phyloP scores from a whole-genome alignment of 2,888 invertebrate species.

The Callimorpha dominula region DNA sequence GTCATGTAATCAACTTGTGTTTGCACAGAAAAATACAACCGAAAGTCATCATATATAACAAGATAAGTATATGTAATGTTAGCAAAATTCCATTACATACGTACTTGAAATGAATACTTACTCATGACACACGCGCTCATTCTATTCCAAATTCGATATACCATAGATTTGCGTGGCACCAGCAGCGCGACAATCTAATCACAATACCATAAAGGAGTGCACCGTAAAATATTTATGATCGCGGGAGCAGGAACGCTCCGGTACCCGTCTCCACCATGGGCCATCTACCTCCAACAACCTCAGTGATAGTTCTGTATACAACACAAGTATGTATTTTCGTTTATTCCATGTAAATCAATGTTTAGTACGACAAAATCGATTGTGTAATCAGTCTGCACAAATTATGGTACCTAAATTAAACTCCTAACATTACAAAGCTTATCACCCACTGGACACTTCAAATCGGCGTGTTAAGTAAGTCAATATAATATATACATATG shows the following conservation, averaged over 20 bases:
- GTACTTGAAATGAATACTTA: slow-evolving; percentile 48
- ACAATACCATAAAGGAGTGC: slow-evolving; percentile 78
- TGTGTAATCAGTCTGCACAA: neutral
- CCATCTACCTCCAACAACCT: slow-evolving; percentile 59
- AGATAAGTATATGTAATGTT: slow-evolving; percentile 38
- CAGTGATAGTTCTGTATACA: slow-evolving; percentile 45
- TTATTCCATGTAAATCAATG: slow-evolving; percentile 42
- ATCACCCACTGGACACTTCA: neutral
- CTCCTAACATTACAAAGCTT: slow-evolving; percentile 8
- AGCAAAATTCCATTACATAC: slow-evolving; percentile 46
- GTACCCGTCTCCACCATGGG: slow-evolving; percentile 65
- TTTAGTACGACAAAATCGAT: slow-evolving; percentile 32
- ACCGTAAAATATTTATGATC: slow-evolving; percentile 80
- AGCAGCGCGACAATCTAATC: slow-evolving; percentile 76
- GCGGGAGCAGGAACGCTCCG: slow-evolving; percentile 74
- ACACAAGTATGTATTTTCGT: slow-evolving; percentile 40
- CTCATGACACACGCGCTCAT: slow-evolving; percentile 56
- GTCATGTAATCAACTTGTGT: slow-evolving; percentile 13
- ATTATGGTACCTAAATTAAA: neutral
- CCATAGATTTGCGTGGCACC: slow-evolving; percentile 70
- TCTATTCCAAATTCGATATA: slow-evolving; percentile 75
- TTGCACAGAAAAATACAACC: slow-evolving; percentile 18
- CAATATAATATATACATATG: no score
- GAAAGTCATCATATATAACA: slow-evolving; percentile 36
- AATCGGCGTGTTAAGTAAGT: slow-evolving; percentile 33